phyloP scores from a whole-genome alignment of 2,113 vertebrate species.

The Neodontobutis hainanensis region DNA sequence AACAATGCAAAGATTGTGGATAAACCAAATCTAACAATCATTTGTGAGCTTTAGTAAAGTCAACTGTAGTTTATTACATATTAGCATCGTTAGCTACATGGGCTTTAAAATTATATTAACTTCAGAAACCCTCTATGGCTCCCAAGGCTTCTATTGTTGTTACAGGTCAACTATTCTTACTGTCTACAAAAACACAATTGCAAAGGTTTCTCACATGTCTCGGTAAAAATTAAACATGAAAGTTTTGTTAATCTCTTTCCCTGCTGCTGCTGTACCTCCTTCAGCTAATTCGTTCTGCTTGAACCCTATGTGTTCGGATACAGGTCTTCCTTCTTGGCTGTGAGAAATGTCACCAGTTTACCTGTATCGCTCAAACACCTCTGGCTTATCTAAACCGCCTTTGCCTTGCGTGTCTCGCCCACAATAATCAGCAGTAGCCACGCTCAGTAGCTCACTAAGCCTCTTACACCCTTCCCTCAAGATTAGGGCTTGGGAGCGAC shows the following conservation, averaged over 20 bases:
- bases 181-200: neutral
- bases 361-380: slow-evolving; percentile 82
- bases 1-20: too few species aligned
- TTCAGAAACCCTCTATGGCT: too few species aligned
- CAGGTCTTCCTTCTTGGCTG: slow-evolving; percentile 65
- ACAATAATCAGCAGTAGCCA: slow-evolving; percentile 82
- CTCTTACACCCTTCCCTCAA: slow-evolving; percentile 84
- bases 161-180: neutral
- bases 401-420: slow-evolving; percentile 76
- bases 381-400: slow-evolving; percentile 80
- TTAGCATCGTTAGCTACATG: too few species aligned
- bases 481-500: slow-evolving; percentile 81
- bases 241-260: slow-evolving; percentile 22
- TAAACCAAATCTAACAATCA: too few species aligned
- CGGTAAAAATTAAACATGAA: slow-evolving; percentile 13
- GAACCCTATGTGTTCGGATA: slow-evolving; percentile 32
- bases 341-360: slow-evolving; percentile 74
- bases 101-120: too few species aligned
- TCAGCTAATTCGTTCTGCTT: slow-evolving; percentile 42
- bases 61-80: too few species aligned
- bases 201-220: slow-evolving; percentile 28
- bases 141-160: neutral
- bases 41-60: too few species aligned
- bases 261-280: slow-evolving; percentile 21
- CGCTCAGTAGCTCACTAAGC: slow-evolving; percentile 82